These are phyloP conservation scores for Chionomys nivalis DNA, from an alignment of 2,113 vertebrate genomes.

Conservation along the genomic window DNA sequence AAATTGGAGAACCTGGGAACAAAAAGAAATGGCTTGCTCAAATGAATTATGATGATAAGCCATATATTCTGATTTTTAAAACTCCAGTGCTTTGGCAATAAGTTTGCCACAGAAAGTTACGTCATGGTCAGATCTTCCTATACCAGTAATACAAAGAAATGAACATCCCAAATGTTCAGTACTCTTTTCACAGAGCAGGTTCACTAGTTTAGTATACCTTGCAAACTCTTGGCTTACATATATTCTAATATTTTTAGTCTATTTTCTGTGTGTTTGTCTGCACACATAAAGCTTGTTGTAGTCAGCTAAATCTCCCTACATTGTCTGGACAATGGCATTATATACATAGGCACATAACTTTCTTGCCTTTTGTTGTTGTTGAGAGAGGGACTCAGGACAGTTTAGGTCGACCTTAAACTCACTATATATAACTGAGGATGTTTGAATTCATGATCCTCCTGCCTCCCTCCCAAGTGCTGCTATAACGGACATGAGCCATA, in stretches of 20 bases:
- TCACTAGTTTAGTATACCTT: not conserved
- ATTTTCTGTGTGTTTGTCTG: conserved; percentile 38
- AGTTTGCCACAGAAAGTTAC: not conserved
- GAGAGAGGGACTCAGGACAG: not conserved
- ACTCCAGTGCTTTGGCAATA: not conserved
- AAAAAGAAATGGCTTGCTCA: conserved; percentile 4
- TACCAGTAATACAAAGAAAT: conserved; percentile 21
- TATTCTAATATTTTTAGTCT: not conserved
- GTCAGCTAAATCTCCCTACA: not conserved
- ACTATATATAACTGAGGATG: too few species aligned
- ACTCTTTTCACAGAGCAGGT: not conserved
- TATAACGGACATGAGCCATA: not conserved
- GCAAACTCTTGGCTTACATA: not conserved
- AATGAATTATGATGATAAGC: not conserved
- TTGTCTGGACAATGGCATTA: not conserved
- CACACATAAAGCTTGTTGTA: not conserved
- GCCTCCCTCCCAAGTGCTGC: not conserved
- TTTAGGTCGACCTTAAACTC: not conserved
- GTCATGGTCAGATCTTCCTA: not conserved
- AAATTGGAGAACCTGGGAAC: conserved; percentile 43
- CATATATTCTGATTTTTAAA: not conserved
- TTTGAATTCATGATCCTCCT: not conserved
- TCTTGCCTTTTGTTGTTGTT: not conserved
- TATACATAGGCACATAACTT: not conserved
- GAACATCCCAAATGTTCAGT: not conserved